Percentiles rank a stretch among this genome's conserved stretches.
Evolutionary conservation across 2,113 vertebrate genomes (phyloP).

Genomic region (Pogonocichla stellata): DNA sequence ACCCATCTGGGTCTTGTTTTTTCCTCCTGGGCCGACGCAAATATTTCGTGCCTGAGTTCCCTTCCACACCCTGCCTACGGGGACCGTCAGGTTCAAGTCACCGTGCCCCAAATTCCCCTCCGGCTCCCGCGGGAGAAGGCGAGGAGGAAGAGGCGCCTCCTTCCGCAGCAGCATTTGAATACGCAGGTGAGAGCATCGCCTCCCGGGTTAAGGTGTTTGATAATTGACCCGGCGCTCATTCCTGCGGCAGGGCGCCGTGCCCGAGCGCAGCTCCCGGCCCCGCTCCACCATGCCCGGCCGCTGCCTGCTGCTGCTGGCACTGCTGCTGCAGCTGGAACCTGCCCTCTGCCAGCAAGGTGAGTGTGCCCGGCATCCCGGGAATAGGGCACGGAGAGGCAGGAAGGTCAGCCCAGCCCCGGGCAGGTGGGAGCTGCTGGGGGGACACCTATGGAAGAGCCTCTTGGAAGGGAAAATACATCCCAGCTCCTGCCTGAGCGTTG

Average conservation of each 20-base stretch:
- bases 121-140: neutral
- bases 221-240: conserved; percentile 39
- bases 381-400: neutral
- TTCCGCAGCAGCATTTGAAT: conserved; percentile 23
- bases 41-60: neutral
- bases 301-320: neutral
- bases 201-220: conserved; percentile 37
- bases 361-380: neutral
- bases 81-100: neutral
- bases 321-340: conserved; percentile 7
- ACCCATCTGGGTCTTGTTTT: fast-evolving
- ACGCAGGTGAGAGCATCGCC: conserved; percentile 20
- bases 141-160: neutral
- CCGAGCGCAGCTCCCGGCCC: neutral
- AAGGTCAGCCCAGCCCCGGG: fast-evolving
- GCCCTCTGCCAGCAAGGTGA: conserved; percentile 74
- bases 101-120: neutral
- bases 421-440: neutral
- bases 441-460: fast-evolving
- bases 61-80: neutral
- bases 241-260: neutral
- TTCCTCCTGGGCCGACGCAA: neutral
- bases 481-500: neutral
- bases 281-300: conserved; percentile 45
- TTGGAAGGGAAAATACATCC: neutral